These are phyloP conservation scores for Amblyteles armatorius DNA, from an alignment of 2,888 invertebrate genomes.

Conservation along the genomic window DNA sequence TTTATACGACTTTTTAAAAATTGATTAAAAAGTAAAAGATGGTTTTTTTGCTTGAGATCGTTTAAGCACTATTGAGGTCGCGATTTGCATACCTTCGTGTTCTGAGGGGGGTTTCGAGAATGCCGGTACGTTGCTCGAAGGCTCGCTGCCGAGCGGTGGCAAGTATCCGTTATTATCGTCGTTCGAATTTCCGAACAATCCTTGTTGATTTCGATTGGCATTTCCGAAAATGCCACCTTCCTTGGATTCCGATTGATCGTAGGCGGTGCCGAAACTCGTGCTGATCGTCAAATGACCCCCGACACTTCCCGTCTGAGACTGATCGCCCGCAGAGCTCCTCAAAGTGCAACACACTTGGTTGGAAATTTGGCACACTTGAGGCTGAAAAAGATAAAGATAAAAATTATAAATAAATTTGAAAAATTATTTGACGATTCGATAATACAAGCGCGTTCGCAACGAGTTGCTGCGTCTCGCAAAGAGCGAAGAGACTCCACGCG, in stretches of 20 bases:
- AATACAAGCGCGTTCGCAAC: neutral
- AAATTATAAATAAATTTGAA: neutral
- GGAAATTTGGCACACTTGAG: slow-evolving; percentile 74
- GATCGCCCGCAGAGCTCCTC: slow-evolving; percentile 49
- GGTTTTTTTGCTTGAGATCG: neutral
- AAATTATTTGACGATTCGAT: neutral
- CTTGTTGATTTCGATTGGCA: slow-evolving; percentile 59
- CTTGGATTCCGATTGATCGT: slow-evolving; percentile 33
- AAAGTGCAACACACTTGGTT: slow-evolving; percentile 77
- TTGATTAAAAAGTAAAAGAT: neutral
- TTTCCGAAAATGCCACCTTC: slow-evolving; percentile 71
- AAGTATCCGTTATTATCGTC: slow-evolving; percentile 74
- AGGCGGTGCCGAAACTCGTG: slow-evolving; percentile 52
- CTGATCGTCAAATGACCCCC: slow-evolving; percentile 29
- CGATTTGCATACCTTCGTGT: slow-evolving; percentile 30
- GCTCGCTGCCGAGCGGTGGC: slow-evolving; percentile 74
- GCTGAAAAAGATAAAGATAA: slow-evolving; percentile 69
- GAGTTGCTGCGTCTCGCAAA: neutral
- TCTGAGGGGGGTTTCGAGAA: slow-evolving; percentile 70
- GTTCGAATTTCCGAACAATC: slow-evolving; percentile 34
- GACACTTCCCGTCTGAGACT: slow-evolving; percentile 48
- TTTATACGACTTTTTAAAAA: neutral
- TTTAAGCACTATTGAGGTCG: neutral
- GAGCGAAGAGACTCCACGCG: neutral
- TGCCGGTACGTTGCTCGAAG: slow-evolving; percentile 72